phyloP scores from a whole-genome alignment of 2,888 invertebrate genomes.

The Megalurothrips usitatus region DNA sequence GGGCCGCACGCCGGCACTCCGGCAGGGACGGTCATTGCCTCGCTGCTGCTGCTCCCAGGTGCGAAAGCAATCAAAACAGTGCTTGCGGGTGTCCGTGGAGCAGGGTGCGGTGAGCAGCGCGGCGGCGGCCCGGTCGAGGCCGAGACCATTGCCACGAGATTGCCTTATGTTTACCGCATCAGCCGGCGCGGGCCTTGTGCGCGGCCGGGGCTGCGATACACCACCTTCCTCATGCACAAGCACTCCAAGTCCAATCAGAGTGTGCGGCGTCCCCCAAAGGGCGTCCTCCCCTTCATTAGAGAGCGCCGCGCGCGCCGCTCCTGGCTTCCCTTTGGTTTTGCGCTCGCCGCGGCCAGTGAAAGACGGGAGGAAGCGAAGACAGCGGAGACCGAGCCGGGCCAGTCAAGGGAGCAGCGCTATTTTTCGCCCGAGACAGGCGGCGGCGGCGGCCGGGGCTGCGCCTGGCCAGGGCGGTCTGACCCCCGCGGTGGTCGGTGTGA shows the following conservation, averaged over 20 bases:
- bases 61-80: conserved; percentile 15
- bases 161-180: conserved; percentile 8
- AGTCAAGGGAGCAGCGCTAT: background rate
- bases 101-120: background rate
- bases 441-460: background rate
- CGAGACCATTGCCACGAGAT: background rate
- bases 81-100: background rate
- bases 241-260: too few relatives aligned
- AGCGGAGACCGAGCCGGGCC: background rate
- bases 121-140: background rate
- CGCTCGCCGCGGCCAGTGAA: too few relatives aligned
- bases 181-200: background rate
- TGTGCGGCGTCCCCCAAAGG: too few relatives aligned
- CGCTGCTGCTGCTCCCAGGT: background rate
- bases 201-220: background rate
- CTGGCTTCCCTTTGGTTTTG: too few relatives aligned
- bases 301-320: too few relatives aligned
- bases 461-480: background rate
- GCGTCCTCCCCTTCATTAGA: too few relatives aligned
- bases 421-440: background rate
- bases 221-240: too few relatives aligned
- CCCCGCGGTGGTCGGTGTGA: background rate
- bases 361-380: too few relatives aligned
- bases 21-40: background rate
- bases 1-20: too few relatives aligned